A percentile compares a stretch with the other conserved stretches of the same genome.
Conservation (phyloP, 2,113 vertebrate genomes). For the Ia io region DNA sequence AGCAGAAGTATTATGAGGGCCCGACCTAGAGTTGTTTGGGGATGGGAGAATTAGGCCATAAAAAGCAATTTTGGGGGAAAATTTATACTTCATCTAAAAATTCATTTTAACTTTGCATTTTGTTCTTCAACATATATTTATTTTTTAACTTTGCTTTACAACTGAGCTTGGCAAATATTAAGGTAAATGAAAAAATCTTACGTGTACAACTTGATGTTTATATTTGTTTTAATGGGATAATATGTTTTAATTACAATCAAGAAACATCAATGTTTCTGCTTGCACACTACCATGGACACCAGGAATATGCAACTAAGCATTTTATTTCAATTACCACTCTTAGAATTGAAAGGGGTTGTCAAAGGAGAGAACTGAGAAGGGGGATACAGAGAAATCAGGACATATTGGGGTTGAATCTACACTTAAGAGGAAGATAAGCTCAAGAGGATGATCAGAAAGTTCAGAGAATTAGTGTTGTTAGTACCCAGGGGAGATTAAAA, state of each 20-base stretch:
- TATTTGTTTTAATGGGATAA: neutral
- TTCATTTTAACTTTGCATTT: conserved; percentile 27
- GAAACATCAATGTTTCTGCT: neutral
- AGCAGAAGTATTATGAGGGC: neutral
- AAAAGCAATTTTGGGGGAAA: neutral
- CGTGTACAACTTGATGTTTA: neutral
- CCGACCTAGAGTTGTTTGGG: neutral
- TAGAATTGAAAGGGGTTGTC: neutral
- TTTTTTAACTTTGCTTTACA: neutral
- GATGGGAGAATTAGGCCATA: neutral
- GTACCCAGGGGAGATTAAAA: neutral
- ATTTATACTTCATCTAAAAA: neutral
- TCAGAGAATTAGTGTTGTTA: neutral
- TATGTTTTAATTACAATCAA: neutral
- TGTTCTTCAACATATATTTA: neutral
- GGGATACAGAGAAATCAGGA: neutral
- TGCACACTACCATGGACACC: neutral
- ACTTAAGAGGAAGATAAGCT: neutral
- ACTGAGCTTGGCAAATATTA: neutral
- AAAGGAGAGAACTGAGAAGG: neutral
- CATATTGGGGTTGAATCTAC: neutral
- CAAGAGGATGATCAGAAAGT: neutral
- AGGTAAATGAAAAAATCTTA: neutral
- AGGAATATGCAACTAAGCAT: neutral
- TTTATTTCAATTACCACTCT: neutral